Evolutionary conservation across 2,797 vertebrate species (phyloP).

Genomic region (Meriones psammophilus): DNA sequence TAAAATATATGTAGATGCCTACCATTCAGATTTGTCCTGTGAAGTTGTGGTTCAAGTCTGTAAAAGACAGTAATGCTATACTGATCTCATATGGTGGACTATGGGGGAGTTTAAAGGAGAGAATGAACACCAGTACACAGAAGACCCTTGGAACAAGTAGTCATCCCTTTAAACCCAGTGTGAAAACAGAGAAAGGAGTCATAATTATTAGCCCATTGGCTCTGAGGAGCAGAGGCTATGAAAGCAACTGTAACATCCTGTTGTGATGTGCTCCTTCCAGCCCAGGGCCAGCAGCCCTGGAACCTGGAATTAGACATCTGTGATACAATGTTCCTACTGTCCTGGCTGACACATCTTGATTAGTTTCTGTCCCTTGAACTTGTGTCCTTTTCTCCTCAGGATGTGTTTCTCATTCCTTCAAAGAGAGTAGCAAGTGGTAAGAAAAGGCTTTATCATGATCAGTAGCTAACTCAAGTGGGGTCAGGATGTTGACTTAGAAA

Average conservation of each 20-base stretch:
- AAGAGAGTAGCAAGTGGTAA: slow-evolving; percentile 72
- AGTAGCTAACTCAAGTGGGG: slow-evolving; percentile 85
- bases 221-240: slow-evolving; percentile 78
- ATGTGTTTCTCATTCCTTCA: slow-evolving; percentile 79
- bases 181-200: slow-evolving; percentile 75
- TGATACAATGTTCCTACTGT: not conserved
- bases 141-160: slow-evolving; percentile 45
- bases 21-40: not conserved
- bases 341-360: slow-evolving; percentile 81
- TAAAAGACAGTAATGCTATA: not conserved
- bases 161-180: slow-evolving; percentile 79
- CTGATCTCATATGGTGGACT: not conserved
- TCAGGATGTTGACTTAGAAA: slow-evolving; percentile 89
- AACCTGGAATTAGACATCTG: slow-evolving; percentile 65
- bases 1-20: not conserved
- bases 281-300: slow-evolving; percentile 65
- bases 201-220: slow-evolving; percentile 83
- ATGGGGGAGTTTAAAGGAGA: not conserved
- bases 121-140: not conserved
- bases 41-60: not conserved
- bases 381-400: slow-evolving; percentile 76
- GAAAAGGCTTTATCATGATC: slow-evolving; percentile 83
- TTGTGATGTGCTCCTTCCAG: slow-evolving; percentile 48
- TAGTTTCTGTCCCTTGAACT: slow-evolving; percentile 84
- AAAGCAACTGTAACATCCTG: slow-evolving; percentile 63